phyloP scores from a whole-genome alignment of 2,888 invertebrate species.

The Luperina testacea region DNA sequence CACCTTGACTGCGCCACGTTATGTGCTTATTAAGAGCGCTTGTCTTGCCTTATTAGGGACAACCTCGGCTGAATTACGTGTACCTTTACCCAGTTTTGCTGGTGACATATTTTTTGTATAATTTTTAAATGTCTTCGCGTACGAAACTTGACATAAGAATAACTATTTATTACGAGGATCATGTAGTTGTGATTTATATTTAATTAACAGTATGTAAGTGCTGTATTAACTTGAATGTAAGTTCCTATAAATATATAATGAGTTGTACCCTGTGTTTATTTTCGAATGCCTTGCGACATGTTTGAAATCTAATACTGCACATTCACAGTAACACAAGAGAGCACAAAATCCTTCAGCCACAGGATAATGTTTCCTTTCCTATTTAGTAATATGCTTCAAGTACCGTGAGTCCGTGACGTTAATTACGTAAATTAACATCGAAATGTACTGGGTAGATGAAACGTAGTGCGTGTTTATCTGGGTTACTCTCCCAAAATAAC shows the following conservation, averaged over 20 bases:
- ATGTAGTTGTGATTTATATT: conserved; percentile 92
- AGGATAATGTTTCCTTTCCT: conserved; percentile 50
- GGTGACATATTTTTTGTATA: conserved; percentile 77
- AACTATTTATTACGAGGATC: conserved; percentile 92
- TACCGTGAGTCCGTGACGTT: conserved; percentile 45
- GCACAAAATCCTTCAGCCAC: conserved; percentile 46
- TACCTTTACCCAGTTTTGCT: conserved; percentile 86
- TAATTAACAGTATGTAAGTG: conserved; percentile 72
- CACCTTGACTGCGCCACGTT: conserved; percentile 85
- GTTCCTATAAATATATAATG: conserved; percentile 65
- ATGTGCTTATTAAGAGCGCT: conserved; percentile 82
- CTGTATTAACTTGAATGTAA: conserved; percentile 57
- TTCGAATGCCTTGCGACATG: conserved; percentile 55
- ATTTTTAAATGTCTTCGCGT: conserved; percentile 91
- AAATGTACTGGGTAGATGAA: conserved; percentile 39
- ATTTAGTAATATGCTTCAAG: conserved; percentile 38
- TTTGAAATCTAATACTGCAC: conserved; percentile 61
- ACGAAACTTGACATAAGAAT: conserved; percentile 92
- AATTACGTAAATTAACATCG: conserved; percentile 46
- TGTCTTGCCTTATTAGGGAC: conserved; percentile 86
- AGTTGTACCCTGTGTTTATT: conserved; percentile 67
- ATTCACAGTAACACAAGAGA: conserved; percentile 36
- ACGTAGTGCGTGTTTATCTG: conserved; percentile 63
- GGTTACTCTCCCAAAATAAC: conserved; percentile 80
- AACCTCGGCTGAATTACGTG: conserved; percentile 84